Evolutionary conservation across 2,888 invertebrate genomes (phyloP).

Genomic region (Lasioglossum malachurum): DNA sequence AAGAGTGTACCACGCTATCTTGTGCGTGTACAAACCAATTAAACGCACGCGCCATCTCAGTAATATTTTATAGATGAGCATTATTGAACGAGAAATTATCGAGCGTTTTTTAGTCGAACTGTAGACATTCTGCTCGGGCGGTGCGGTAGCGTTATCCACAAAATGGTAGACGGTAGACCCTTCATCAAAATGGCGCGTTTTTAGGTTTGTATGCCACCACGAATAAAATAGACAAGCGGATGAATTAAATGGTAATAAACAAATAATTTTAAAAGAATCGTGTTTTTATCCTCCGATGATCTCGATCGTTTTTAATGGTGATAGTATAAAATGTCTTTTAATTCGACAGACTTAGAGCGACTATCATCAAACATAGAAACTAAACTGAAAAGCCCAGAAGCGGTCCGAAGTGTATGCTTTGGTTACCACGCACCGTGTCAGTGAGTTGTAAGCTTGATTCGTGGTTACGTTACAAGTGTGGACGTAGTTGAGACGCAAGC

Average conservation of each 20-base stretch:
- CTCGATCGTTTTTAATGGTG: neutral
- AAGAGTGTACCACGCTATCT: neutral
- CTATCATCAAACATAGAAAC: neutral
- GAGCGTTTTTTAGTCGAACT: neutral
- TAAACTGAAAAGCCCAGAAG: conserved; percentile 8
- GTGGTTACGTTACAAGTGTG: conserved; percentile 15
- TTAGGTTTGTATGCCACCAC: neutral
- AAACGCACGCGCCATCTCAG: neutral
- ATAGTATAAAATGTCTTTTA: neutral
- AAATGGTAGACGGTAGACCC: neutral
- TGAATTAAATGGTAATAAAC: neutral
- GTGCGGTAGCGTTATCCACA: neutral
- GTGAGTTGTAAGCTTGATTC: conserved; percentile 8
- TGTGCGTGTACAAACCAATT: neutral
- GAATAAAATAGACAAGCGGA: neutral
- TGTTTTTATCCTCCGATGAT: neutral
- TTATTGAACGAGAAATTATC: too few relatives aligned
- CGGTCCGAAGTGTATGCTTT: neutral
- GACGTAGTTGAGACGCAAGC: conserved; percentile 8
- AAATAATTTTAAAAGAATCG: neutral
- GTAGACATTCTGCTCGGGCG: neutral
- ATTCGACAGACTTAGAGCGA: neutral
- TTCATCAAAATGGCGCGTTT: neutral
- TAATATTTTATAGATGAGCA: neutral
- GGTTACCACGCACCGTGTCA: neutral